A percentile compares a stretch with the other conserved stretches of the same genome.
These are phyloP conservation scores for Gobio occitaniae DNA, from an alignment of 2,797 vertebrate genomes.

Conservation along the genomic window DNA sequence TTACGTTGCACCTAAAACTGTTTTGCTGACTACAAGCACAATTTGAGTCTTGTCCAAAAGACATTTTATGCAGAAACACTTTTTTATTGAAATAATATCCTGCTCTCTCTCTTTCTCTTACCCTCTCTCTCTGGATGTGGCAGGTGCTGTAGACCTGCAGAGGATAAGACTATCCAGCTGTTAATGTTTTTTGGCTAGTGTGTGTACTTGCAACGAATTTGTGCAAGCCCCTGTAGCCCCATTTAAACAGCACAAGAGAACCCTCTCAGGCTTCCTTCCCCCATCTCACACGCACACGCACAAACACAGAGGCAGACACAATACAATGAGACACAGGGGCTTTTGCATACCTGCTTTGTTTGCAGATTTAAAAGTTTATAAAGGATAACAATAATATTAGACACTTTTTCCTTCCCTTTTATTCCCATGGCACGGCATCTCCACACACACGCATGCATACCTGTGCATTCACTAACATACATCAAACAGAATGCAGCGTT, in stretches of 20 bases:
- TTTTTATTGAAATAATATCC: conserved; percentile 49
- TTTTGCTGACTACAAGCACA: conserved; percentile 33
- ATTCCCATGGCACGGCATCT: conserved; percentile 52
- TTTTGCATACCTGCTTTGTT: conserved; percentile 58
- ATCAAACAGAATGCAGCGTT: conserved; percentile 42
- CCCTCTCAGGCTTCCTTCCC: conserved; percentile 41
- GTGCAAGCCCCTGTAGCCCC: conserved; percentile 58
- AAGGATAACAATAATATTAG: conserved; percentile 58
- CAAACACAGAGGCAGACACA: conserved; percentile 18
- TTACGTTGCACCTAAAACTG: neutral
- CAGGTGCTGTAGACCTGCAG: conserved; percentile 58
- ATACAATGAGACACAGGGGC: conserved; percentile 50
- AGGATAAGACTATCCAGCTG: conserved; percentile 66
- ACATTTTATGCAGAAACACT: conserved; percentile 3
- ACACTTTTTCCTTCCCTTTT: conserved; percentile 53
- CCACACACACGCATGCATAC: conserved; percentile 36
- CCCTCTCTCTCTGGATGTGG: conserved; percentile 19
- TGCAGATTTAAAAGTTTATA: conserved; percentile 63
- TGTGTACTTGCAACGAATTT: conserved; percentile 28
- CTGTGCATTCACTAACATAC: conserved; percentile 51
- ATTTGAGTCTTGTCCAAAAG: conserved; percentile 23
- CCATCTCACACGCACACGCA: conserved; percentile 34
- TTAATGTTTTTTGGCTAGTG: conserved; percentile 66
- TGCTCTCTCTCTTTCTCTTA: neutral
- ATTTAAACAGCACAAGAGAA: conserved; percentile 57